A percentile compares a stretch with the other conserved stretches of the same genome.
phyloP scores from a whole-genome alignment of 2,888 invertebrate genomes.

The Lobophora halterata region DNA sequence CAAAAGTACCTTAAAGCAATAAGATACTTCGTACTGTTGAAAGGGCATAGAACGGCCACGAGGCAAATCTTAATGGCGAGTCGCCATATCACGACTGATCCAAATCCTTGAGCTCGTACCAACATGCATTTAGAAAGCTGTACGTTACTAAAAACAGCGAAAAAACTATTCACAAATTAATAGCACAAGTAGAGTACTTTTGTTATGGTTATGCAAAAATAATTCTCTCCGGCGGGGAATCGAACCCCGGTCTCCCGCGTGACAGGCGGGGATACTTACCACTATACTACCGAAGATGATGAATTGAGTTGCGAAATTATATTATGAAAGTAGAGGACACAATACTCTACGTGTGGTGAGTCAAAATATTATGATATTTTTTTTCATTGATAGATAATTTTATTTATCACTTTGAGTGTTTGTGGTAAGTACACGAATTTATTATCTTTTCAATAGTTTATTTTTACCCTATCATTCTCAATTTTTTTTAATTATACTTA shows the following conservation, averaged over 20 bases:
- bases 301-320: accelerated
- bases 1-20: too few species aligned
- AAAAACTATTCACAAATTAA: not conserved
- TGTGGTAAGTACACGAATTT: too few species aligned
- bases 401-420: too few species aligned
- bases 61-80: slow-evolving; percentile 18
- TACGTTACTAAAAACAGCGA: not conserved
- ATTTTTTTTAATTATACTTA: too few species aligned
- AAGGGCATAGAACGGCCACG: slow-evolving; percentile 22
- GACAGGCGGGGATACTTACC: slow-evolving; percentile 82
- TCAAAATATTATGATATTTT: too few species aligned
- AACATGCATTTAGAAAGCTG: slow-evolving; percentile 9
- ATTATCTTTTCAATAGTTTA: too few species aligned
- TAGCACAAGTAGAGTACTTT: too few species aligned
- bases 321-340: too few species aligned
- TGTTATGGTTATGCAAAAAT: slow-evolving; percentile 31
- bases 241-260: slow-evolving; percentile 82
- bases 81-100: slow-evolving; percentile 34
- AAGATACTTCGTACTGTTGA: too few species aligned
- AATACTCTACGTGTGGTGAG: too few species aligned
- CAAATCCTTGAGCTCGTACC: slow-evolving; percentile 21
- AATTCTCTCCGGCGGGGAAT: slow-evolving; percentile 77
- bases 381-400: too few species aligned
- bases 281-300: slow-evolving; percentile 78
- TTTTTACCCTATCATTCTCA: too few species aligned